Evolutionary conservation across 2,797 vertebrate genomes (phyloP).

Genomic region (Lagothrix lagotricha): DNA sequence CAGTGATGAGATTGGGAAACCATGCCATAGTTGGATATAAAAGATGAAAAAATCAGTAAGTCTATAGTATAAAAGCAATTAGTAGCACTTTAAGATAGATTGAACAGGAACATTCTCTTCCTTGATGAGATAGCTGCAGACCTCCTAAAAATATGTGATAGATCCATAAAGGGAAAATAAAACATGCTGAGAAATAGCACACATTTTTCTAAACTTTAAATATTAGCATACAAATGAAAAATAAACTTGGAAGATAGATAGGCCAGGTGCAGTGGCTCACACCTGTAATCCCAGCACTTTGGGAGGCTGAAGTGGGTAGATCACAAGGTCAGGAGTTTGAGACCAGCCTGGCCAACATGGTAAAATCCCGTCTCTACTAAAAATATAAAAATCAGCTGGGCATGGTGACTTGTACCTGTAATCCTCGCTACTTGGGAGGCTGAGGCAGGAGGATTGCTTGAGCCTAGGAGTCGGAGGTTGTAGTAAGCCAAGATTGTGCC

Average conservation of each 20-base stretch:
- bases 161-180: not conserved
- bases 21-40: not conserved
- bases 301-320: no score
- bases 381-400: no score
- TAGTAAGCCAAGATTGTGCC: no score
- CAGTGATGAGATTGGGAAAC: not conserved
- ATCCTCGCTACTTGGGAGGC: no score
- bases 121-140: not conserved
- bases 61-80: not conserved
- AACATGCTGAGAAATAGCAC: slow-evolving; percentile 16
- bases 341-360: no score
- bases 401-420: no score
- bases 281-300: no score
- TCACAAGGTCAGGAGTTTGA: no score
- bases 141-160: not conserved
- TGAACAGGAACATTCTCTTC: not conserved
- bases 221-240: not conserved
- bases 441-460: no score
- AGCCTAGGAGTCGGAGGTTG: no score
- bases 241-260: not conserved
- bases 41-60: not conserved
- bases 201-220: not conserved
- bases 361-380: no score
- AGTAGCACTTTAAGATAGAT: not conserved
- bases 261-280: no score